A percentile compares a stretch with the other conserved stretches of the same genome.
Conservation (phyloP, 2,113 vertebrate species). For the Dasyurus viverrinus region DNA sequence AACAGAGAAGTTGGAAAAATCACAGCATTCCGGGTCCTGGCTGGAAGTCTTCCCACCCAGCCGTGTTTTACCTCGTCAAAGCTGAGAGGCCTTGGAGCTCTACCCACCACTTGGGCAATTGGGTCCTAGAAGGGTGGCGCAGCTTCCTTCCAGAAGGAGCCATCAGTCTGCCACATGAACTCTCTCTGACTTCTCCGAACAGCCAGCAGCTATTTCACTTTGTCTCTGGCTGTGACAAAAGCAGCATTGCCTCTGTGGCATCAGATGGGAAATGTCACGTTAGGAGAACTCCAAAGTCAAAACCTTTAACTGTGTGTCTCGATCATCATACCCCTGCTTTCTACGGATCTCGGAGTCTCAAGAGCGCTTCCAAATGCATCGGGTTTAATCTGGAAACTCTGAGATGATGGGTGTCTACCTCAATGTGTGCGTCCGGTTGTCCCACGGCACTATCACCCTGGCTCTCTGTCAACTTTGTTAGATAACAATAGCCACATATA, state of each 20-base stretch:
- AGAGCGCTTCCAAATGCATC: constrained; percentile 50
- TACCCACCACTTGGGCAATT: background rate
- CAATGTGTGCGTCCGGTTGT: background rate
- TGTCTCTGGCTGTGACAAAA: constrained; percentile 76
- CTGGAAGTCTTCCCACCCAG: constrained; percentile 21
- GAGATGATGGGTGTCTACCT: constrained; percentile 15
- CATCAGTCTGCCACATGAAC: constrained; percentile 72
- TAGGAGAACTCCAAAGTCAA: constrained; percentile 62
- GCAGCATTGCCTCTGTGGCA: constrained; percentile 68
- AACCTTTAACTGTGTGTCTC: constrained; percentile 35
- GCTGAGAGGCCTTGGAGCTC: constrained; percentile 28
- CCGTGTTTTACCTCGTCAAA: constrained; percentile 39
- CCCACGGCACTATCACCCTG: background rate
- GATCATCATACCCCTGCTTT: constrained; percentile 56
- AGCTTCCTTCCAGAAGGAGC: constrained; percentile 49
- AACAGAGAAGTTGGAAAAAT: constrained; percentile 21
- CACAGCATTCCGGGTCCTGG: background rate
- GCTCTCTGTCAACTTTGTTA: background rate
- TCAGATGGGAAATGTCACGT: constrained; percentile 74
- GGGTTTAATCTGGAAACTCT: background rate
- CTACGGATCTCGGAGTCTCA: constrained; percentile 36
- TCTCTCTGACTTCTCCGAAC: constrained; percentile 68
- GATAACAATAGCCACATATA: background rate
- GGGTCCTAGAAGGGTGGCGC: constrained; percentile 40
- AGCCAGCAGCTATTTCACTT: constrained; percentile 76